Conservation (phyloP, 2,797 vertebrate genomes). For the Alauda arvensis region DNA sequence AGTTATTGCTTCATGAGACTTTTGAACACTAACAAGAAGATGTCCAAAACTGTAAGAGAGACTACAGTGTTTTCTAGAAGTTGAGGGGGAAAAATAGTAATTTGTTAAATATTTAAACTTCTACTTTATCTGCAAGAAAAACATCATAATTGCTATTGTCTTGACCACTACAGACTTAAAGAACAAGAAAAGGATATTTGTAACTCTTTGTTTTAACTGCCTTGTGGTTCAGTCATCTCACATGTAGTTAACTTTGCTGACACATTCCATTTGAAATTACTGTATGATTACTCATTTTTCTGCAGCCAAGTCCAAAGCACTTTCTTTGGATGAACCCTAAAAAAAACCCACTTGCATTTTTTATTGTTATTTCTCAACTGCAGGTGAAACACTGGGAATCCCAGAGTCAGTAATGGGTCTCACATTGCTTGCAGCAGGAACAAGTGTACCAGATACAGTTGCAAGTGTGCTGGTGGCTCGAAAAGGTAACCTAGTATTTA, state of each 20-base stretch:
- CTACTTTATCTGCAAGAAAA: background rate
- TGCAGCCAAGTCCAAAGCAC: background rate
- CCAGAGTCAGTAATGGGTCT: slow-evolving; percentile 97
- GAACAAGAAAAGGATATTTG: background rate
- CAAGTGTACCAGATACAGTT: slow-evolving; percentile 94
- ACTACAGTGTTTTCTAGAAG: background rate
- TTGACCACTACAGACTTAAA: background rate
- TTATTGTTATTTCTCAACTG: background rate
- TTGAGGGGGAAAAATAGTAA: rapidly evolving
- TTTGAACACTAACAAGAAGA: slow-evolving; percentile 9
- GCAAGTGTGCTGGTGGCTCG: slow-evolving; percentile 92
- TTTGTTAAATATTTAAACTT: background rate
- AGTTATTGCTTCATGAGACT: slow-evolving; percentile 45
- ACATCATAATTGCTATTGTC: background rate
- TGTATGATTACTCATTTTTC: background rate
- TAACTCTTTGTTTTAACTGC: background rate
- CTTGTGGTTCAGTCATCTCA: background rate
- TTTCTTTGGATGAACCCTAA: background rate
- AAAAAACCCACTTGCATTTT: background rate
- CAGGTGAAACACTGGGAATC: slow-evolving; percentile 90
- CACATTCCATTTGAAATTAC: background rate
- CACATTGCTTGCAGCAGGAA: slow-evolving; percentile 92
- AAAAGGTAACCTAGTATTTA: slow-evolving; percentile 80
- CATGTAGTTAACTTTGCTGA: background rate
- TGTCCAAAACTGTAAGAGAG: background rate